A percentile compares a stretch with the other conserved stretches of the same genome.
Conservation (phyloP, 2,888 invertebrate genomes). For the Crocallis elinguaria region DNA sequence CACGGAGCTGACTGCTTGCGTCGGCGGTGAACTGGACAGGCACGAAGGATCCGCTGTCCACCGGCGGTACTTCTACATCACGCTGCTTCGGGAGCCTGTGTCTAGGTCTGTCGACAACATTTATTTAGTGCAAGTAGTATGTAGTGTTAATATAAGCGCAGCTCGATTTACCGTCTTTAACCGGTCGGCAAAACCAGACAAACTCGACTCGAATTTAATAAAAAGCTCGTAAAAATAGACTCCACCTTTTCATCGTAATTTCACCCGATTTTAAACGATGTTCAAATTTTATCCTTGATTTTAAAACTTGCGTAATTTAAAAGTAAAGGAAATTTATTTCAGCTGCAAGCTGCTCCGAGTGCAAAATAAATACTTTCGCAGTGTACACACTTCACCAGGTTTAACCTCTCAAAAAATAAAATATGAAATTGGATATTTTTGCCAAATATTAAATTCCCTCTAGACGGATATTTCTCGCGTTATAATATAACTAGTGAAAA, state of each 20-base stretch:
- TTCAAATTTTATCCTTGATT: neutral
- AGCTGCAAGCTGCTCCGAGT: slow-evolving; percentile 8
- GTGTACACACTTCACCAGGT: slow-evolving; percentile 24
- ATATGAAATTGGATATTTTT: slow-evolving; percentile 37
- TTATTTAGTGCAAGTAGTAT: too few species aligned
- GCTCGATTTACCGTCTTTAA: too few species aligned
- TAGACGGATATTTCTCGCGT: slow-evolving; percentile 30
- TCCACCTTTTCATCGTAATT: too few species aligned
- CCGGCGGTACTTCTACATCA: slow-evolving; percentile 97
- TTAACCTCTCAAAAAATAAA: slow-evolving; percentile 26
- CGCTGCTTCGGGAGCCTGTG: slow-evolving; percentile 96
- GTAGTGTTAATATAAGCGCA: too few species aligned
- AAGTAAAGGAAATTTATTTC: neutral
- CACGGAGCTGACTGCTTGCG: slow-evolving; percentile 97
- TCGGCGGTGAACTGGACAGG: slow-evolving; percentile 95
- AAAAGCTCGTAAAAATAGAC: too few species aligned
- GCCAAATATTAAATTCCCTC: slow-evolving; percentile 36
- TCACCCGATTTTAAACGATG: neutral
- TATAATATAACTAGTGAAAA: slow-evolving; percentile 38
- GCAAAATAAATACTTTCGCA: slow-evolving; percentile 23
- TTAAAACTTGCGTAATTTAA: neutral
- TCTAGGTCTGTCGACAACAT: slow-evolving; percentile 77
- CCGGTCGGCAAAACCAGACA: too few species aligned
- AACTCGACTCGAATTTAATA: too few species aligned
- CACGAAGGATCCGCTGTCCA: slow-evolving; percentile 93